Evolutionary conservation across 1,140 invertebrate species (phyloP), one percentile per base, ranked within the genome.

Genomic region (Drosophila kikkawai): DNA sequence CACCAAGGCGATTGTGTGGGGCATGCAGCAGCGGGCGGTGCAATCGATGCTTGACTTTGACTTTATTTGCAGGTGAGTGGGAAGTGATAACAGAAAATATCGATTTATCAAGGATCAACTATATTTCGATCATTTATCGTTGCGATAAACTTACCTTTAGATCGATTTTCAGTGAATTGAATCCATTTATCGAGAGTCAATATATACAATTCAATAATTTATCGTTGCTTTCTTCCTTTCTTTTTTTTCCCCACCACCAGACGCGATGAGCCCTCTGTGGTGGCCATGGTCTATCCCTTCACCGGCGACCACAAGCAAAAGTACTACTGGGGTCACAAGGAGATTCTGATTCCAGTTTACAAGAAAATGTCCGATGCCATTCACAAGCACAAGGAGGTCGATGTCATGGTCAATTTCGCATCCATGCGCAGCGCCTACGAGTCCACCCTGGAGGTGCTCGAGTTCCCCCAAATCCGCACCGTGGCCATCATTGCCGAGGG

Each of bases 321-420:
- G 93, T 99, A 98, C 94, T 99, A 99, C 92, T 99, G 99, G 97
- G 99, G 99, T 1, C 99, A 99, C 93, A 99, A 99, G 92, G 99
- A 99, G 87, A 96, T 99, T 47, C 95, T 99, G 8, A 96, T 99
- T 92, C 87, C 95, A 93, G 98, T 99, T 2, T 99, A 99, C 93
- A 99, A 99, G 88, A 98, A 97, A 91, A 99, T 99, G 98, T 96
- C 95, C 78, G 98, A 99, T 91, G 98, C 98, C 5, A 99, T 99
- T 96, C 95, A 95, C 13, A 99, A 98, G 87, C 99, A 99, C 92
- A 96, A 91, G 36, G 97, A 99, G 74, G 98, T 98, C 17, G 98
- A 99, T 92, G 98, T 99, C 5, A 94, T 99, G 82, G 97, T 99
- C n/a, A 99, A 98, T 81, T 99, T 99, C 94, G 99, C 99, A 0